Evolutionary conservation across 1,140 invertebrate genomes (phyloP).

Genomic region (Drosophila equinoxialis): DNA sequence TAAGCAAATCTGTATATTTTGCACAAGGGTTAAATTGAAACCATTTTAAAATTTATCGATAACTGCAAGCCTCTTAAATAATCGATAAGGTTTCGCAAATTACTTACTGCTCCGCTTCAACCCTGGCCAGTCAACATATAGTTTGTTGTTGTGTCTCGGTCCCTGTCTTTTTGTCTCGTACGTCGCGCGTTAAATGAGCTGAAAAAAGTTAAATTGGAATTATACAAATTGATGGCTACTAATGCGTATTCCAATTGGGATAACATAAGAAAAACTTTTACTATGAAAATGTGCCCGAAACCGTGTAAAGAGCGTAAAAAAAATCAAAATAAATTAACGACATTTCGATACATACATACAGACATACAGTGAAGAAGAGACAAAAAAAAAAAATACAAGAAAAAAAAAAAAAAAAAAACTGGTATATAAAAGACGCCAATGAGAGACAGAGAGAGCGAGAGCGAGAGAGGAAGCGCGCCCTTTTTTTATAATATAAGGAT

Average conservation of each 20-base stretch:
- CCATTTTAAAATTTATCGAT: background rate
- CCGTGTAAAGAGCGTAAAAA: constrained; percentile 25
- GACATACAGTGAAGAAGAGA: constrained; percentile 47
- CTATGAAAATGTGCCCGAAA: constrained; percentile 35
- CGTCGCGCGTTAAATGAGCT: constrained; percentile 39
- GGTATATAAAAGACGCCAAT: constrained; percentile 79
- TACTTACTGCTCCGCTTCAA: background rate
- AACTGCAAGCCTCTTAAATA: background rate
- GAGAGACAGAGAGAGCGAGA: constrained; percentile 60
- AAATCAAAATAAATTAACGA: constrained; percentile 55
- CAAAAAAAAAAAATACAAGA: constrained; percentile 43
- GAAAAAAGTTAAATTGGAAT: constrained; percentile 31
- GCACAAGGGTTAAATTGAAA: constrained; percentile 6
- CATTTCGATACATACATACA: constrained; percentile 78
- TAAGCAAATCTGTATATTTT: no score
- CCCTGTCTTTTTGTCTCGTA: constrained; percentile 48
- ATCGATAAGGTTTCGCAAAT: constrained; percentile 2
- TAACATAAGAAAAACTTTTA: constrained; percentile 20
- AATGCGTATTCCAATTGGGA: constrained; percentile 30
- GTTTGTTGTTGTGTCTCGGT: constrained; percentile 66
- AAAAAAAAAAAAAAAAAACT: constrained; percentile 66
- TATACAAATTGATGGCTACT: constrained; percentile 2
- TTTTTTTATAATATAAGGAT: constrained; percentile 29
- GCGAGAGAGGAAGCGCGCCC: constrained; percentile 53
- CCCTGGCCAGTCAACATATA: constrained; percentile 29